phyloP scores from a whole-genome alignment of 2,888 invertebrate genomes.

The Dichetophora obliterata region DNA sequence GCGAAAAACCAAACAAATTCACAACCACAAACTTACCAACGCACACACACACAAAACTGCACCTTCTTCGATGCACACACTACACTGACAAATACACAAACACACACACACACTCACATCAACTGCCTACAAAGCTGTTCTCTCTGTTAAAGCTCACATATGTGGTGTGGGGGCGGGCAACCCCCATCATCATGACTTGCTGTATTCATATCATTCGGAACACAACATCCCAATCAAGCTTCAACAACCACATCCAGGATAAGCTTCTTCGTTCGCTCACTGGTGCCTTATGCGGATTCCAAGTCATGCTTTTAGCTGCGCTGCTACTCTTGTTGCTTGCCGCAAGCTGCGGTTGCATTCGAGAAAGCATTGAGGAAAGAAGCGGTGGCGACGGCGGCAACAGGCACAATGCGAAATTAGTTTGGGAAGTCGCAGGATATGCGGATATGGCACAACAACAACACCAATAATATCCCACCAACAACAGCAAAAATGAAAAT shows the following conservation, averaged over 20 bases:
- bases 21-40: constrained; percentile 19
- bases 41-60: not conserved
- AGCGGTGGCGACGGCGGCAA: not conserved
- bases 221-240: not conserved
- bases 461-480: not conserved
- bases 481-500: not conserved
- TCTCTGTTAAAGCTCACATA: not conserved
- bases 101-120: not conserved
- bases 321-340: not conserved
- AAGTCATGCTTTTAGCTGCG: not conserved
- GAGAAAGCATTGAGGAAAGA: not conserved
- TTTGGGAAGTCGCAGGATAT: constrained; percentile 41
- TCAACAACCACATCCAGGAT: constrained; percentile 18
- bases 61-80: constrained; percentile 2
- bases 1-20: constrained; percentile 41
- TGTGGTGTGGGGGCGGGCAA: not conserved
- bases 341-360: constrained; percentile 1
- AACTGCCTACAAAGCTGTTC: not conserved
- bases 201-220: constrained; percentile 30
- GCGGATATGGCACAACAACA: constrained; percentile 13
- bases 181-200: too few species aligned
- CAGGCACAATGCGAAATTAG: constrained; percentile 35
- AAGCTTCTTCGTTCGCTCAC: not conserved
- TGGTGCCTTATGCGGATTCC: not conserved
- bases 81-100: not conserved